Conservation (phyloP, 2,888 invertebrate genomes). For the Nomada fabriciana region DNA sequence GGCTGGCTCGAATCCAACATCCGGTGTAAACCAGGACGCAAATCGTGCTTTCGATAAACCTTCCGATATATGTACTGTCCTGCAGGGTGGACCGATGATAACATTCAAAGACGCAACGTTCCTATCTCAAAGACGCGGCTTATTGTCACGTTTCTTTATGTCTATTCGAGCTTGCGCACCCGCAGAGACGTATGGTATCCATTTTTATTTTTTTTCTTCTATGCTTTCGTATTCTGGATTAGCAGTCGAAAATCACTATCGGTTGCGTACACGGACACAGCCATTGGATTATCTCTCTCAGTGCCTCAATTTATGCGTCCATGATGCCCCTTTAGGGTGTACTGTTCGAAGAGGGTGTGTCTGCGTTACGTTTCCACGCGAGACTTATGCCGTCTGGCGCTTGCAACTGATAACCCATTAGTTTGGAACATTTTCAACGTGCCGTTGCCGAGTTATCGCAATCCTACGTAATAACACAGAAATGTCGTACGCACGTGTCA, state of each 20-base stretch:
- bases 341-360: constrained; percentile 25
- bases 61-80: constrained; percentile 42
- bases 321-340: constrained; percentile 20
- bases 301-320: constrained; percentile 38
- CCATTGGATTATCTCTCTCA: constrained; percentile 28
- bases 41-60: constrained; percentile 12
- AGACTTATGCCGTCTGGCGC: not conserved
- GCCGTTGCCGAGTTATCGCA: constrained; percentile 17
- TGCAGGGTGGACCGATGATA: constrained; percentile 57
- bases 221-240: constrained; percentile 33
- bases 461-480: not conserved
- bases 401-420: constrained; percentile 13
- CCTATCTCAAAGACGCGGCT: constrained; percentile 52
- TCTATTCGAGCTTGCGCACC: constrained; percentile 34
- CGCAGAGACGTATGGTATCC: constrained; percentile 21
- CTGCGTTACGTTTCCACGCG: constrained; percentile 2
- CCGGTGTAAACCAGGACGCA: not conserved
- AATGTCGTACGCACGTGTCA: not conserved
- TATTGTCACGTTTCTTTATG: constrained; percentile 62
- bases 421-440: constrained; percentile 1
- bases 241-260: constrained; percentile 44
- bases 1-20: not conserved
- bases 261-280: not conserved
- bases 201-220: not conserved
- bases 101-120: constrained; percentile 51